Percentiles rank a stretch among this genome's conserved stretches.
These are phyloP conservation scores for Drosophila villosipedis DNA, from an alignment of 2,888 invertebrate genomes.

Conservation along the genomic window DNA sequence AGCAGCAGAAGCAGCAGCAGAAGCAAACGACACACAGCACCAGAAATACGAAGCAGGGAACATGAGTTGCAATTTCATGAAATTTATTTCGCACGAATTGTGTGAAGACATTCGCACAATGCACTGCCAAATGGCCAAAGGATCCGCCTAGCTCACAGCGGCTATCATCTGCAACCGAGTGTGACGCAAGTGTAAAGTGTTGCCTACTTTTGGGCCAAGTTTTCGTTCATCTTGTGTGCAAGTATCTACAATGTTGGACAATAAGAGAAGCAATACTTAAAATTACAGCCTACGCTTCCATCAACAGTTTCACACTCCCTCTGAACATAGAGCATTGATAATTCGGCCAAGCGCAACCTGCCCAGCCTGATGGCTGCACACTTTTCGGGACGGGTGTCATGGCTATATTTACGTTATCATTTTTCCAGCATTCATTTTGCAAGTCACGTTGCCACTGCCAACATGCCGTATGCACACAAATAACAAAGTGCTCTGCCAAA, in stretches of 20 bases:
- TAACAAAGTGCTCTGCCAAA: slow-evolving; percentile 49
- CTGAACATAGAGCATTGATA: slow-evolving; percentile 13
- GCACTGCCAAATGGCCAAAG: slow-evolving; percentile 36
- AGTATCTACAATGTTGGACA: background rate
- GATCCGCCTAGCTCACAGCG: slow-evolving; percentile 5
- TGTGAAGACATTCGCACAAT: slow-evolving; percentile 59
- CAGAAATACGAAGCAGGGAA: slow-evolving; percentile 41
- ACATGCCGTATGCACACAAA: slow-evolving; percentile 48
- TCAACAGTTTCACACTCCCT: slow-evolving; percentile 13
- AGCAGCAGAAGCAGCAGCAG: slow-evolving; percentile 27
- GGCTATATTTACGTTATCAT: slow-evolving; percentile 69
- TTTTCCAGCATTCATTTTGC: slow-evolving; percentile 75
- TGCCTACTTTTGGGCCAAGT: slow-evolving; percentile 3
- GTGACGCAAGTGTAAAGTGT: slow-evolving; percentile 23
- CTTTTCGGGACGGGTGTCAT: slow-evolving; percentile 29
- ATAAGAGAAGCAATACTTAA: background rate
- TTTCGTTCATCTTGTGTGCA: background rate
- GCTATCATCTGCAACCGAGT: slow-evolving; percentile 26
- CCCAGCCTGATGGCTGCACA: background rate
- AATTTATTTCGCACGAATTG: slow-evolving; percentile 75
- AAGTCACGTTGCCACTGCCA: slow-evolving; percentile 66
- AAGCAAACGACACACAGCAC: slow-evolving; percentile 22
- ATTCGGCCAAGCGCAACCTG: slow-evolving; percentile 13
- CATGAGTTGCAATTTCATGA: slow-evolving; percentile 74
- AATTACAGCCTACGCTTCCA: background rate